Evolutionary conservation across 1,140 invertebrate genomes (phyloP), one percentile per base, ranked within the genome.

Genomic region (Drosophila orena): DNA sequence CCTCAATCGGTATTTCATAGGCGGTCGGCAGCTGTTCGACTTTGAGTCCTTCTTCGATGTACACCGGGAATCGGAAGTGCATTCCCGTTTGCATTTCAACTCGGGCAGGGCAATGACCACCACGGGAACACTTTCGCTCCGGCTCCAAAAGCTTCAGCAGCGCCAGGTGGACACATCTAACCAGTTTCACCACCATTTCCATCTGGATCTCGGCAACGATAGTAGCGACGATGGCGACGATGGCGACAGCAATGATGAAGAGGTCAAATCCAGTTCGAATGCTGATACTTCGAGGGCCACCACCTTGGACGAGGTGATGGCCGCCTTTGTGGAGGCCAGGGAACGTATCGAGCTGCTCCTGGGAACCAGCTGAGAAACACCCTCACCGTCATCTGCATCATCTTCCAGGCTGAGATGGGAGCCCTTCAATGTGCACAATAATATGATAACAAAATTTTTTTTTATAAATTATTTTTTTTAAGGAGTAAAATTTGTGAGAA

Each of bases 1-100:
- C 0, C 44, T 92, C n/a, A 78, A 90, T 70, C 77, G 91, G 3
- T 91, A 88, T 50, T 90, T 92, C 11, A 86, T 92, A 15, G 91
- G 91, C 12, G 91, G 91, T 1, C 88, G 91, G 0, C 47, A 64
- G 20, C 56, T 77, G 14, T 92, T 92, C 50, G 85, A 92, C 52
- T 90, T 81, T 50, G 73, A 83, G 3, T 43, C 66, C 12, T 92
- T 81, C 38, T 86, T 88, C 42, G 30, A 66, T 69, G 38, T 37
- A 24, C 22, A 42, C 22, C 3, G 3, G 6, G 1, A 50, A 4
- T 0, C 15, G 4, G 11, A 22, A 3, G 2, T 90, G 10, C 64
- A 83, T 42, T 61, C 20, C 34, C 81, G 86, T 15, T 7, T 76
- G 7, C 58, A 75, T 7, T 1, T 7, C 10, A 27, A 17, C n/a